A percentile compares a stretch with the other conserved stretches of the same genome.
phyloP scores from a whole-genome alignment of 92 coral and sea anemone species.

The Phenganax subtilis region DNA sequence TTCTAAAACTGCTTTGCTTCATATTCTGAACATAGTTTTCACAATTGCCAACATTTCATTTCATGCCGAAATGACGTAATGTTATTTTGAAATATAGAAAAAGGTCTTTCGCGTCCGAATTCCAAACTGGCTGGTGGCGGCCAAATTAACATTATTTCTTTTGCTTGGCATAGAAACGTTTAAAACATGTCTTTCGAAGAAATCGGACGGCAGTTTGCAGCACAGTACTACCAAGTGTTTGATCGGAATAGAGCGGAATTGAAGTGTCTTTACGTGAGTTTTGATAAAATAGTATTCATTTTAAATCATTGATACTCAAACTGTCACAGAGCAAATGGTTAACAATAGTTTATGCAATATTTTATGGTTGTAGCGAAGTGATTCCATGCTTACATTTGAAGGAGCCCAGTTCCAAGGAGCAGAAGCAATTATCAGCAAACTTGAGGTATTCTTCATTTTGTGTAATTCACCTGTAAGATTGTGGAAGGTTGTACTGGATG shows the following conservation, averaged over 20 bases:
- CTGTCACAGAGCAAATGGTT: no score
- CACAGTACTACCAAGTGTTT: conserved; percentile 45
- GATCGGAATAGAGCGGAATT: conserved; percentile 52
- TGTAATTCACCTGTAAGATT: not conserved
- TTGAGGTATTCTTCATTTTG: conserved; percentile 44
- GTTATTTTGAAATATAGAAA: not conserved
- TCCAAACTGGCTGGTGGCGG: not conserved
- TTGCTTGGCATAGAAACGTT: not conserved
- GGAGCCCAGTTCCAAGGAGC: conserved; percentile 60
- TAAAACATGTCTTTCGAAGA: conserved; percentile 35
- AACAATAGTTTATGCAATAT: not conserved
- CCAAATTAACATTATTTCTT: not conserved
- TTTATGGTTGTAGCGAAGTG: conserved; percentile 36
- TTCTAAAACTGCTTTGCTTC: no score
- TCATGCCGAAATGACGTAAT: not conserved
- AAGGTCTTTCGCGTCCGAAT: not conserved
- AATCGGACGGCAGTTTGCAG: conserved; percentile 45
- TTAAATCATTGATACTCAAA: not conserved
- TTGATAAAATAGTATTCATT: not conserved
- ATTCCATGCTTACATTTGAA: conserved; percentile 84
- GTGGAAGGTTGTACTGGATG: not conserved
- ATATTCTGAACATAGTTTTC: no score
- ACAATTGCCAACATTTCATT: no score
- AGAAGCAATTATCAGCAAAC: conserved; percentile 49
- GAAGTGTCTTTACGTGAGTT: conserved; percentile 58